Evolutionary conservation across 2,888 invertebrate species (phyloP).

Genomic region (Pasiphila rectangulata): DNA sequence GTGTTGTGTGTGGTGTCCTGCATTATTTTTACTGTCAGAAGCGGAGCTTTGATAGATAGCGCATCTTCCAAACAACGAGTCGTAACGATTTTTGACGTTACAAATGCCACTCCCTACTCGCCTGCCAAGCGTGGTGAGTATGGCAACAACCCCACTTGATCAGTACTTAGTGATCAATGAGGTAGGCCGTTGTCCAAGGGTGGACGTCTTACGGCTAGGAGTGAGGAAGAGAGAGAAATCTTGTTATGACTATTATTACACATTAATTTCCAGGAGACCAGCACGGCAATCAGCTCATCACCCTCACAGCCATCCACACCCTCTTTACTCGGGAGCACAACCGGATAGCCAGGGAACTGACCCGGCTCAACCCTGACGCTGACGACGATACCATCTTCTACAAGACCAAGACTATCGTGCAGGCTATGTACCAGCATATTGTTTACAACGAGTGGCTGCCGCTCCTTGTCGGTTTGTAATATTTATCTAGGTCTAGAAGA

Average conservation of each 20-base stretch:
- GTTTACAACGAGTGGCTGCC: conserved; percentile 91
- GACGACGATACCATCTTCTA: conserved; percentile 86
- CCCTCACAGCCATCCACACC: conserved; percentile 86
- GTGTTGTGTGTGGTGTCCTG: no score
- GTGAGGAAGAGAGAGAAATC: no score
- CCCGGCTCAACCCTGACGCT: conserved; percentile 86
- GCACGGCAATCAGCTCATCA: conserved; percentile 89
- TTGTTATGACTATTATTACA: neutral
- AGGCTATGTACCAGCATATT: conserved; percentile 89
- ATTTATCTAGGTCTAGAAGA: neutral
- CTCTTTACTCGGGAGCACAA: conserved; percentile 91
- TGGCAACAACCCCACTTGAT: no score
- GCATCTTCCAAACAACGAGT: no score
- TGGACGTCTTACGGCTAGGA: no score
- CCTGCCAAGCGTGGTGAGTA: no score
- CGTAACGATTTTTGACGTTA: no score
- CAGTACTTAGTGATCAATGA: no score
- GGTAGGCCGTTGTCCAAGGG: no score
- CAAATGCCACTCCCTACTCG: no score
- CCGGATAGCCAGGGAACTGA: conserved; percentile 83
- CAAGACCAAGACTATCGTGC: conserved; percentile 86
- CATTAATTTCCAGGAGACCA: conserved; percentile 82
- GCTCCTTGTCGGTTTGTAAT: conserved; percentile 83
- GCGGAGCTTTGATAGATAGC: no score
- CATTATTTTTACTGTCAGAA: no score